phyloP scores from a whole-genome alignment of 2,797 vertebrate genomes.

The Sebastes steindachneri region DNA sequence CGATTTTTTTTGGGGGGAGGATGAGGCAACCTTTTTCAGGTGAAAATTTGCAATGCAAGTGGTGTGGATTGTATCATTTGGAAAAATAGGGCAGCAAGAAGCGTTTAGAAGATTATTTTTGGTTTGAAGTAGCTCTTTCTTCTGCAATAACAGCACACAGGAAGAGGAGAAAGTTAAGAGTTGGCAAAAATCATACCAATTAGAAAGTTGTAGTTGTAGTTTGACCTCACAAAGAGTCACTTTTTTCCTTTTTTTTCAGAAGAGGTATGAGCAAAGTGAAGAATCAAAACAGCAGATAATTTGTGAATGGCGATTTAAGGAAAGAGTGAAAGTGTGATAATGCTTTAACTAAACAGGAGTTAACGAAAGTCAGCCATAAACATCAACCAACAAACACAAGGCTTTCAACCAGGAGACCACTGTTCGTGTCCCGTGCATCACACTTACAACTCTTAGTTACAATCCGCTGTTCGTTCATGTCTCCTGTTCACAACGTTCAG shows the following conservation, averaged over 20 bases:
- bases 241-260: not conserved
- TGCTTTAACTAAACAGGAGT: not conserved
- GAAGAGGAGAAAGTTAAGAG: not conserved
- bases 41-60: constrained; percentile 74
- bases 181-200: constrained; percentile 3
- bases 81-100: constrained; percentile 39
- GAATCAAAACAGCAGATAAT: not conserved
- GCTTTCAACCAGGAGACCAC: no score
- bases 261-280: not conserved
- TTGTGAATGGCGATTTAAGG: not conserved
- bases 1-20: constrained; percentile 10
- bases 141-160: not conserved
- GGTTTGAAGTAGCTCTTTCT: constrained; percentile 23
- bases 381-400: no score
- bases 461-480: no score
- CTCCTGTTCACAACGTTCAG: no score
- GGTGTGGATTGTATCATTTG: constrained; percentile 29
- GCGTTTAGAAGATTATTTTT: constrained; percentile 15
- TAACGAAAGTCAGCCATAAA: not conserved
- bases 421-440: no score
- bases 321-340: not conserved
- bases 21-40: constrained; percentile 55
- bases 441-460: no score
- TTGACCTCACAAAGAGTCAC: constrained; percentile 6
- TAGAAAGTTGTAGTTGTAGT: constrained; percentile 28